Evolutionary conservation across 2,888 invertebrate species (phyloP), one percentile per base, ranked within the genome.

Genomic region (Neelides folsomi): DNA sequence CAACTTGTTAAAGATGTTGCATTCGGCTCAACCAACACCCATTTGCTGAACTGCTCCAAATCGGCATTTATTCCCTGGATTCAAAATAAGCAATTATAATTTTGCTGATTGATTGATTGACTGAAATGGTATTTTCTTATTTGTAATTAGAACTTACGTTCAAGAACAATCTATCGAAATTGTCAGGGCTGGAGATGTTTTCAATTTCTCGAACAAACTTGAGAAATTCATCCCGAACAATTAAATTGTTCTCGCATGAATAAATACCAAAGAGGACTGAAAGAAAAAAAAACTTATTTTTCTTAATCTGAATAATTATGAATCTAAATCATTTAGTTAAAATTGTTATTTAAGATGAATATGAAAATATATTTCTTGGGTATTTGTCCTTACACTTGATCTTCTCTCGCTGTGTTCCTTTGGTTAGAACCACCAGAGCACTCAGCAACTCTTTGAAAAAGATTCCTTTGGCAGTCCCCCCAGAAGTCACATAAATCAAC

Each of bases 211-310:
- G 67, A 9, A 75, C 68, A 55, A 72, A 67, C 52, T 68, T 66
- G 13, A 80, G 77, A 68, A 88, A 85, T 59, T 88, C 87, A 48
- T 78, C 76, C 67, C 82, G 81, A 59, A 79, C 75, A 40, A 88
- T 81, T 66, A 81, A 78, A 6, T 79, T 79, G 58, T 79, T 78
- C 68, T 88, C 88, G 68, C 86, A 87, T 56, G 83, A 82, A 70
- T 88, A 89, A 51, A 89, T 75, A 15, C 83, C 82, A 81, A 87
- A 89, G 35, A 89, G 75, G 71, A 89, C 88, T 75, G 81, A 76
- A 72, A 66, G 71, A 59, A 46, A 41, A 47, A 38, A 48, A 52
- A 39, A 51, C 9, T 37, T 13, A 42, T 12, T 34, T 49, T 16
- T 8, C 6, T 16, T 19, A 27, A 12, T 16, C 19, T 16, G 18